Conservation (phyloP, 2,797 vertebrate genomes). For the Poecilia gillii region DNA sequence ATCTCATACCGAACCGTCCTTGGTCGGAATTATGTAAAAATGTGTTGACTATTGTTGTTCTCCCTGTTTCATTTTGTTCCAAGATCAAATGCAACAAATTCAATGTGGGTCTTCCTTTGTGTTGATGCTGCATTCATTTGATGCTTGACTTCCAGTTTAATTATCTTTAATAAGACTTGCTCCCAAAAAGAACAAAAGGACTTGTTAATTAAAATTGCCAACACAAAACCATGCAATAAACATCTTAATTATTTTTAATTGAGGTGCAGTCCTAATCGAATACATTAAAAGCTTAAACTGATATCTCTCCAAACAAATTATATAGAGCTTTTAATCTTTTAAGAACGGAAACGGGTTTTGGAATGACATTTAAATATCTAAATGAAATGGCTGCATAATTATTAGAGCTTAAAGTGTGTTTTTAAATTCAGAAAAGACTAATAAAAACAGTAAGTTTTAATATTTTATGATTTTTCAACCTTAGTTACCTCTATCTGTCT, state of each 20-base stretch:
- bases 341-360: conserved; percentile 1
- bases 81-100: conserved; percentile 15
- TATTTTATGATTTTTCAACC: not conserved
- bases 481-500: conserved; percentile 21
- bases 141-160: conserved; percentile 30
- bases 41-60: conserved; percentile 5
- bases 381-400: not conserved
- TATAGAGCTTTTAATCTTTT: conserved; percentile 5
- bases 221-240: conserved; percentile 11
- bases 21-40: not conserved
- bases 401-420: too few relatives aligned
- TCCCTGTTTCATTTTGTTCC: conserved; percentile 12
- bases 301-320: conserved; percentile 20
- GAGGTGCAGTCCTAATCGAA: conserved; percentile 25
- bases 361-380: conserved; percentile 3
- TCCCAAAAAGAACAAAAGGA: conserved; percentile 19
- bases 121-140: conserved; percentile 33
- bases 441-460: not conserved
- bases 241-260: conserved; percentile 20
- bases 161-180: conserved; percentile 24
- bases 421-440: not conserved
- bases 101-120: conserved; percentile 18
- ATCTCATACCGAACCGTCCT: not conserved
- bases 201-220: conserved; percentile 30
- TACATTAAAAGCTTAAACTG: conserved; percentile 4